Conservation (phyloP, 2,113 vertebrate genomes). For the Holacanthus passer region DNA sequence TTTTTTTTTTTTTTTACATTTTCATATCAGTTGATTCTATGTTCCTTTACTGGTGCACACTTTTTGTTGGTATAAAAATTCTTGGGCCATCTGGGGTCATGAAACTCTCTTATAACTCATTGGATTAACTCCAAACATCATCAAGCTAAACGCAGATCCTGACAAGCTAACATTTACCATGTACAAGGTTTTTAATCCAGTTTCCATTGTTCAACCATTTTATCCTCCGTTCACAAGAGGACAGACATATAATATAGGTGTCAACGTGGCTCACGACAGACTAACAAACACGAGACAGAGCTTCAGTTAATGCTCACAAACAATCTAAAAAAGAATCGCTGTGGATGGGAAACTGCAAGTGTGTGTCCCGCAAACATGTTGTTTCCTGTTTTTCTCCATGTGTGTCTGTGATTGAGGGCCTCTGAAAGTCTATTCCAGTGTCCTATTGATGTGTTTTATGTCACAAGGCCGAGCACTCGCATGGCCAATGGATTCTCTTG, state of each 20-base stretch:
- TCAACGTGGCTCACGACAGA: conserved; percentile 25
- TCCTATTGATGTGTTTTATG: conserved; percentile 88
- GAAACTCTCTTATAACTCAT: neutral
- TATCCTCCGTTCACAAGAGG: neutral
- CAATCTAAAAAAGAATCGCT: conserved; percentile 25
- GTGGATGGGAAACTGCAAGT: conserved; percentile 52
- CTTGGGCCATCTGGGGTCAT: neutral
- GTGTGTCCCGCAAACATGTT: conserved; percentile 45
- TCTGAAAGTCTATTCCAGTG: conserved; percentile 87
- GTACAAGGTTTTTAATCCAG: conserved; percentile 36
- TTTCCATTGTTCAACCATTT: neutral
- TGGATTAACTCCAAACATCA: conserved; percentile 29
- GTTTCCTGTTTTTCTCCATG: conserved; percentile 55
- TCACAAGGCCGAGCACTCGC: conserved; percentile 85
- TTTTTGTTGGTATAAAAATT: conserved; percentile 27
- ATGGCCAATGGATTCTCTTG: conserved; percentile 86
- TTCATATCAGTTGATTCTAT: conserved; percentile 48
- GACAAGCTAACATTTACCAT: conserved; percentile 25
- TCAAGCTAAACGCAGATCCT: conserved; percentile 5
- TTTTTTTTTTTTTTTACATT: conserved; percentile 20
- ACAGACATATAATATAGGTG: conserved; percentile 6
- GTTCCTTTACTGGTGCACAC: conserved; percentile 11
- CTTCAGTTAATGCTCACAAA: conserved; percentile 13
- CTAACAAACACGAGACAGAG: conserved; percentile 18
- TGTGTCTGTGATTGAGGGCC: conserved; percentile 79